Evolutionary conservation across 2,888 invertebrate genomes (phyloP).

Genomic region (Unio delphinus): DNA sequence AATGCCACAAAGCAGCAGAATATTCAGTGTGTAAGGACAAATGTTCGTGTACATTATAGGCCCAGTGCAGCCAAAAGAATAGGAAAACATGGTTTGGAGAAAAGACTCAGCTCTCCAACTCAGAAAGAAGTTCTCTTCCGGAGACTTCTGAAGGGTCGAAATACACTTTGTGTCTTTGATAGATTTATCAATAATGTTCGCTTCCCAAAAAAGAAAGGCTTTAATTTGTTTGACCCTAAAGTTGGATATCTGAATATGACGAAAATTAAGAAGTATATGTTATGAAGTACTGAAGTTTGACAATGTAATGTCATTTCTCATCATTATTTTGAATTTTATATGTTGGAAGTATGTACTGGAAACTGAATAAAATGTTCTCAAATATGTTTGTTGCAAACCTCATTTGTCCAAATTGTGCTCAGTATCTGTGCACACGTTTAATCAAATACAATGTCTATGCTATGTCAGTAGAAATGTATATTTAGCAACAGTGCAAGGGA

Average conservation of each 20-base stretch:
- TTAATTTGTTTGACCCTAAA: slow-evolving; percentile 22
- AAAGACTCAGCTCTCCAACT: slow-evolving; percentile 30
- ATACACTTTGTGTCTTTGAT: slow-evolving; percentile 43
- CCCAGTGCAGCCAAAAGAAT: slow-evolving; percentile 54
- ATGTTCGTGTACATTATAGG: slow-evolving; percentile 24
- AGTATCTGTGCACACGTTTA: no score
- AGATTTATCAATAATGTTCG: slow-evolving; percentile 40
- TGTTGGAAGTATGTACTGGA: no score
- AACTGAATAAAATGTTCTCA: no score
- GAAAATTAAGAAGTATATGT: slow-evolving; percentile 2
- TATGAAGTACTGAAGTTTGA: no score
- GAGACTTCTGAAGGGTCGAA: slow-evolving; percentile 47
- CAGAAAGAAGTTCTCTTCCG: slow-evolving; percentile 51
- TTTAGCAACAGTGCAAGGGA: no score
- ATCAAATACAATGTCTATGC: no score
- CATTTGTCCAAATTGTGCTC: no score
- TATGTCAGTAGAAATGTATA: no score
- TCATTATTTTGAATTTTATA: no score
- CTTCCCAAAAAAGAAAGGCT: slow-evolving; percentile 4
- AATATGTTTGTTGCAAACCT: no score
- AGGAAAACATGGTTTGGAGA: slow-evolving; percentile 56
- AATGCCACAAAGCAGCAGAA: not conserved
- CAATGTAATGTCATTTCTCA: no score
- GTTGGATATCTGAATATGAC: slow-evolving; percentile 12
- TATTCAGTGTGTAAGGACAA: slow-evolving; percentile 17